Conservation (phyloP, 2,797 vertebrate species). For the Aulostomus chinensis region DNA sequence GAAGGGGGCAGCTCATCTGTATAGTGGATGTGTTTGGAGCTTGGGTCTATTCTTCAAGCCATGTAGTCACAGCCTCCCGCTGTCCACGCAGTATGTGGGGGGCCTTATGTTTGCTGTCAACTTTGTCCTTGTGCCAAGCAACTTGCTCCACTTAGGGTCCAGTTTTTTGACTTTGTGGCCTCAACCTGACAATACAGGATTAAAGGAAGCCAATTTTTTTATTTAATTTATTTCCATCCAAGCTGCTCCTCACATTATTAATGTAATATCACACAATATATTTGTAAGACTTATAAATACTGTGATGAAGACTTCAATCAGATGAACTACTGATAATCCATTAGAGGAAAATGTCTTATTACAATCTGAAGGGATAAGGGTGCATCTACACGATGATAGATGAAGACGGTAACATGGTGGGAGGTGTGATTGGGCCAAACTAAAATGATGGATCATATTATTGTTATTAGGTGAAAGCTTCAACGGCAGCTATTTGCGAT, state of each 20-base stretch:
- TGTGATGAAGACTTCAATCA: slow-evolving; percentile 21
- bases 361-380: slow-evolving; percentile 37
- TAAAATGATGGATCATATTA: slow-evolving; percentile 84
- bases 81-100: slow-evolving; percentile 66
- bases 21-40: slow-evolving; percentile 79
- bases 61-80: slow-evolving; percentile 66
- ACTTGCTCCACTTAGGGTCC: slow-evolving; percentile 78
- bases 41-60: slow-evolving; percentile 83
- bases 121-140: slow-evolving; percentile 84
- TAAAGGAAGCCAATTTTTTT: too few species aligned
- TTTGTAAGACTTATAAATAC: slow-evolving; percentile 32
- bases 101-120: slow-evolving; percentile 82
- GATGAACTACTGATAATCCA: slow-evolving; percentile 54
- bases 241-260: slow-evolving; percentile 55
- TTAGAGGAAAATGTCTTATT: slow-evolving; percentile 44
- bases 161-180: slow-evolving; percentile 82
- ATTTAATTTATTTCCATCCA: too few species aligned
- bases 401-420: slow-evolving; percentile 48
- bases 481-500: slow-evolving; percentile 78
- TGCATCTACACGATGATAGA: slow-evolving; percentile 52
- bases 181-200: slow-evolving; percentile 71
- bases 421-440: slow-evolving; percentile 69
- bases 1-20: slow-evolving; percentile 87
- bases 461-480: slow-evolving; percentile 83
- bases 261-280: slow-evolving; percentile 45